Evolutionary conservation across 1,140 invertebrate genomes (phyloP).

Genomic region (Phthorimaea operculella): DNA sequence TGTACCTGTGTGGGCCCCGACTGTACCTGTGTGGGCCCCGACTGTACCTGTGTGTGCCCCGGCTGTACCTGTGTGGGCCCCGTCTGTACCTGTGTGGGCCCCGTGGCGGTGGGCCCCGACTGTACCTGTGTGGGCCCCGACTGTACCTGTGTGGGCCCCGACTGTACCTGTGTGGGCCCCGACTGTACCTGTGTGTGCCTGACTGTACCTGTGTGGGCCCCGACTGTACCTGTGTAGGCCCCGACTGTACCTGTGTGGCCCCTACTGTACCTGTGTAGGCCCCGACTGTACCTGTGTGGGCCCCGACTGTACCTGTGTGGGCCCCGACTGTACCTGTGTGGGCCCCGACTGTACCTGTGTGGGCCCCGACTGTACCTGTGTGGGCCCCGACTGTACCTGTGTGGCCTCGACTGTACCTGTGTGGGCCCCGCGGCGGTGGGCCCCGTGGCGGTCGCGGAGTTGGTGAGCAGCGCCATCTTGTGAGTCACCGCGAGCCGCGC

Average conservation of each 20-base stretch:
- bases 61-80: background rate
- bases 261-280: constrained; percentile 22
- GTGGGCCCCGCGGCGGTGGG: constrained; percentile 39
- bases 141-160: constrained; percentile 25
- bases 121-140: constrained; percentile 23
- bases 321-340: background rate
- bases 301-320: background rate
- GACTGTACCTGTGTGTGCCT: background rate
- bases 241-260: constrained; percentile 41
- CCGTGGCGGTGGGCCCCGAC: constrained; percentile 38
- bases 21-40: background rate
- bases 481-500: constrained; percentile 38
- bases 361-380: no score
- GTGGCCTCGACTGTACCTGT: constrained; percentile 13
- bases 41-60: no score
- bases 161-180: background rate
- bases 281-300: constrained; percentile 28
- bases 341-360: no score
- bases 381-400: no score
- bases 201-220: background rate
- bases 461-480: constrained; percentile 55
- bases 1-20: constrained; percentile 23
- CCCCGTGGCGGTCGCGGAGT: constrained; percentile 41
- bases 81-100: constrained; percentile 27
- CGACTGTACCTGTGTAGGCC: constrained; percentile 27